Evolutionary conservation across 2,888 invertebrate species (phyloP).

Genomic region (Noctuana brunneofusca): DNA sequence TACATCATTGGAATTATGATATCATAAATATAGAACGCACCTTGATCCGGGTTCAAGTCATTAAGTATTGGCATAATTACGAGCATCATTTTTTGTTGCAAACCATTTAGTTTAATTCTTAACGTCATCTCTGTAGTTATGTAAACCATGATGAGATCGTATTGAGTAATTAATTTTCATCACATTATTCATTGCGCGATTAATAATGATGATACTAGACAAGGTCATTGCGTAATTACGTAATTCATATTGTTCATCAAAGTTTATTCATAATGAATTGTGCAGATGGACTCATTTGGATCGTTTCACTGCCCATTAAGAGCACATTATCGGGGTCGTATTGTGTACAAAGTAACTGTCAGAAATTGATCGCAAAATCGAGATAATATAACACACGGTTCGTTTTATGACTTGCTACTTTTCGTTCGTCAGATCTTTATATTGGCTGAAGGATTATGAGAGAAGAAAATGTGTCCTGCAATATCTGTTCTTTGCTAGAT

Average conservation of each 20-base stretch:
- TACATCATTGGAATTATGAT: conserved; percentile 21
- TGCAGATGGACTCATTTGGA: conserved; percentile 9
- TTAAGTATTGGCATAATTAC: background rate
- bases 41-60: conserved; percentile 24
- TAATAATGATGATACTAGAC: conserved; percentile 9
- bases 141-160: conserved; percentile 4
- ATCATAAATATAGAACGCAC: conserved; percentile 13
- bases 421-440: background rate
- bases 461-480: no score
- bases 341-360: background rate
- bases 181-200: conserved; percentile 23
- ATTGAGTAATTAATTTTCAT: conserved; percentile 22
- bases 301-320: conserved; percentile 14
- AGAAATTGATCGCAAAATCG: background rate
- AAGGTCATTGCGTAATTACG: conserved; percentile 26
- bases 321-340: conserved; percentile 26
- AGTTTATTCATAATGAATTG: background rate
- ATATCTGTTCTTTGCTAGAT: background rate
- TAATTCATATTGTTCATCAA: conserved; percentile 12
- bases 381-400: background rate
- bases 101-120: conserved; percentile 2
- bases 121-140: background rate
- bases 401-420: background rate
- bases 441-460: no score
- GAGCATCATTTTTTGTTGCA: conserved; percentile 1